Conservation (phyloP, 2,888 invertebrate genomes). For the Eupelmus urozonus region DNA sequence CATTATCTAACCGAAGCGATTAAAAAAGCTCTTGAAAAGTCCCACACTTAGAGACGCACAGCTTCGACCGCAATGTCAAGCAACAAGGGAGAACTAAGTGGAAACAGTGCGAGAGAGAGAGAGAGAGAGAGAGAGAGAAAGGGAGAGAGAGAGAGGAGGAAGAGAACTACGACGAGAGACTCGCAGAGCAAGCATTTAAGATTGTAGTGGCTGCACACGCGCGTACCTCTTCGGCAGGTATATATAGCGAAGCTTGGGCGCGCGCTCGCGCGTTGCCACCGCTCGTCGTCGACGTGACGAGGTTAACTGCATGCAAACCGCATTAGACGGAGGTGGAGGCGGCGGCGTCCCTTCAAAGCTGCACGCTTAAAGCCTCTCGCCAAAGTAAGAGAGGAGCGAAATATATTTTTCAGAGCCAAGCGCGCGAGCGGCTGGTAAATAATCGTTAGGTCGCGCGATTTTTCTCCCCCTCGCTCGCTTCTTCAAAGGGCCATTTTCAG, state of each 20-base stretch:
- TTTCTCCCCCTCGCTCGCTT: neutral
- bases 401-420: neutral
- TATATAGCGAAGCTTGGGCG: neutral
- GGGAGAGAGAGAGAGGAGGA: neutral
- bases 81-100: neutral
- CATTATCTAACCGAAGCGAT: too few relatives aligned
- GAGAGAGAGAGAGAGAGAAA: neutral
- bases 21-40: too few relatives aligned
- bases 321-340: slow-evolving; percentile 36
- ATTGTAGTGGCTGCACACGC: slow-evolving; percentile 7
- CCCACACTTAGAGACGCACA: neutral
- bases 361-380: neutral
- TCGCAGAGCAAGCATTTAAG: slow-evolving; percentile 26
- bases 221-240: too few relatives aligned
- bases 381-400: neutral
- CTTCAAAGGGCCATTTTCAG: slow-evolving; percentile 8
- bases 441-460: slow-evolving; percentile 41
- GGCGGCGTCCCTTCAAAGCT: slow-evolving; percentile 26
- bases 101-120: neutral
- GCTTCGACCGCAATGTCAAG: neutral
- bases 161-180: neutral
- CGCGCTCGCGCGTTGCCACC: neutral
- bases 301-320: slow-evolving; percentile 58
- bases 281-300: slow-evolving; percentile 48
- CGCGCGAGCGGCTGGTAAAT: neutral